Conservation (phyloP, 2,888 invertebrate species). For the Melipona bicolor region DNA sequence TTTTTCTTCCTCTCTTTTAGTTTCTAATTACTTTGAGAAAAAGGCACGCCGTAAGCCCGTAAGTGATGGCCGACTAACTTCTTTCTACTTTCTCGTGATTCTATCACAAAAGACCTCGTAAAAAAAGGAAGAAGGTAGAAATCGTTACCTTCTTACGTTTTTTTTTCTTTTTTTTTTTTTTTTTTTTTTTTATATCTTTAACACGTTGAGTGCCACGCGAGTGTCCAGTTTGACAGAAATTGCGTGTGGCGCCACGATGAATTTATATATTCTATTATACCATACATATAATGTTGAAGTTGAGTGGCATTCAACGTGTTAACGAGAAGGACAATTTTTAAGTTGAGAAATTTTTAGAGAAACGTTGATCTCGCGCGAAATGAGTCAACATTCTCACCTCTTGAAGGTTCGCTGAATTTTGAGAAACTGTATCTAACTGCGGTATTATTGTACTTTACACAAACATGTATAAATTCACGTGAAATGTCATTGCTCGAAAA, state of each 20-base stretch:
- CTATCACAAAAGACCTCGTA: slow-evolving; percentile 9
- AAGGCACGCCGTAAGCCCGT: slow-evolving; percentile 63
- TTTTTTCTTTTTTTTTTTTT: too few species aligned
- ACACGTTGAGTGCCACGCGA: too few species aligned
- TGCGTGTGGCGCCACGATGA: too few species aligned
- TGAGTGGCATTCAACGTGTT: too few species aligned
- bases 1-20: slow-evolving; percentile 8
- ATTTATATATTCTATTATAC: too few species aligned
- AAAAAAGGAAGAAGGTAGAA: background rate
- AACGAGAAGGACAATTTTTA: background rate
- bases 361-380: slow-evolving; percentile 36
- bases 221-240: too few species aligned
- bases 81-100: background rate
- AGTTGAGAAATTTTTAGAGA: background rate
- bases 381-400: slow-evolving; percentile 39
- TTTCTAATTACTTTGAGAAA: slow-evolving; percentile 42
- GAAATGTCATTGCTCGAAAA: too few species aligned
- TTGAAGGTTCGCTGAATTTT: too few species aligned
- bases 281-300: too few species aligned
- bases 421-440: too few species aligned
- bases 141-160: background rate
- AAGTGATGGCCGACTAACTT: slow-evolving; percentile 39
- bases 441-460: too few species aligned
- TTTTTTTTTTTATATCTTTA: background rate
- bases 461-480: too few species aligned